phyloP scores from a whole-genome alignment of 1,140 invertebrate species.

The Geopemphigus sp. region DNA sequence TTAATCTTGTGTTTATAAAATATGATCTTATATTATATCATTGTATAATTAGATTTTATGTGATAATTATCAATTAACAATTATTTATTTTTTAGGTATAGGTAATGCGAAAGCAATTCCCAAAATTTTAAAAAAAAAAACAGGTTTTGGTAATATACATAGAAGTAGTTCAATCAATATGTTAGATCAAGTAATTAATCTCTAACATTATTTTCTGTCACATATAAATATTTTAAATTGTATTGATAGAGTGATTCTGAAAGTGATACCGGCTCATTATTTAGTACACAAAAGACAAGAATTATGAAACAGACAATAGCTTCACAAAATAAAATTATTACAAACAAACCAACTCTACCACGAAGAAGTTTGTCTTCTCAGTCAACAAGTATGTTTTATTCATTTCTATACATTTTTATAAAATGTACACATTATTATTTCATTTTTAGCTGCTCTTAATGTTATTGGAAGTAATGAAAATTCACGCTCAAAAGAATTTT shows the following conservation, averaged over 20 bases:
- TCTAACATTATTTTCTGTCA: background rate
- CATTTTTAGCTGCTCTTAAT: constrained; percentile 62
- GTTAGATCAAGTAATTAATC: constrained; percentile 19
- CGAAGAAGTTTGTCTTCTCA: constrained; percentile 26
- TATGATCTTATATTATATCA: background rate
- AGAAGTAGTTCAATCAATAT: constrained; percentile 24
- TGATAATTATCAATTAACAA: too few relatives aligned
- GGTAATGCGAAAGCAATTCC: constrained; percentile 16
- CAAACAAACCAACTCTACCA: constrained; percentile 32
- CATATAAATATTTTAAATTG: background rate
- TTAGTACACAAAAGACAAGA: constrained; percentile 28
- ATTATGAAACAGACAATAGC: constrained; percentile 75
- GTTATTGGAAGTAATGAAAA: constrained; percentile 68
- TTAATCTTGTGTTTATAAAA: background rate
- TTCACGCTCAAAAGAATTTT: constrained; percentile 69
- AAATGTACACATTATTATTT: background rate
- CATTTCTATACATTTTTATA: background rate
- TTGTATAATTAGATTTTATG: too few relatives aligned
- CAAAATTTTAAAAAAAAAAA: constrained; percentile 31
- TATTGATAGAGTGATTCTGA: constrained; percentile 38
- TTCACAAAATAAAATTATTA: constrained; percentile 69
- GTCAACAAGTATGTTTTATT: constrained; percentile 20
- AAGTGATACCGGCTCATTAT: constrained; percentile 9
- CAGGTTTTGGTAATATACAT: background rate
- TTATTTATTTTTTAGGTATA: background rate